Evolutionary conservation across 1,140 invertebrate species (phyloP).

Genomic region (Drosophila nigrodunni): DNA sequence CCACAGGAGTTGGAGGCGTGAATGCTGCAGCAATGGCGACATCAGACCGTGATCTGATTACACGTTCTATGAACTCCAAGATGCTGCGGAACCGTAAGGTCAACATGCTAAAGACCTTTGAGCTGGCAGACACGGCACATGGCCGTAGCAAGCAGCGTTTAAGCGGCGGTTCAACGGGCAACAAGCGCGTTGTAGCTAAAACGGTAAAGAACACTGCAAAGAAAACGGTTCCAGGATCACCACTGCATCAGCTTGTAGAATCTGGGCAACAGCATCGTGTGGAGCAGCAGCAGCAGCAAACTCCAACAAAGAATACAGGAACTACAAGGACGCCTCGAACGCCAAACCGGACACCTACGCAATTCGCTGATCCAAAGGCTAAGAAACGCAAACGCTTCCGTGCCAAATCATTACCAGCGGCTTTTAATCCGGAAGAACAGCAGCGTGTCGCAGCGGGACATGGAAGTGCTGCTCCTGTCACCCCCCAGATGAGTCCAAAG

Average conservation of each 20-base stretch:
- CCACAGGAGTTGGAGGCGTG: constrained; percentile 21
- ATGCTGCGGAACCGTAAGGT: constrained; percentile 69
- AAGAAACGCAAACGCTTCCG: constrained; percentile 7
- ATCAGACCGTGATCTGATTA: constrained; percentile 56
- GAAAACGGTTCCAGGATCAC: background rate
- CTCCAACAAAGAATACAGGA: background rate
- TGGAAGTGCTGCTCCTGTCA: background rate
- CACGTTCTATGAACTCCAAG: constrained; percentile 70
- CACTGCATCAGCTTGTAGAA: background rate
- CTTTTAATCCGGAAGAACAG: background rate
- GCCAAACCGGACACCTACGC: background rate
- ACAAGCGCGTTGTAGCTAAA: constrained; percentile 12
- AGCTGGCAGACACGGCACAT: constrained; percentile 47
- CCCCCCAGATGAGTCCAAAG: background rate
- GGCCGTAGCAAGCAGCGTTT: constrained; percentile 51
- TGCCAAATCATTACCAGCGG: constrained; percentile 41
- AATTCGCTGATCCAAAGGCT: background rate
- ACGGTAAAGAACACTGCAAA: constrained; percentile 12
- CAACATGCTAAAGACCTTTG: constrained; percentile 65
- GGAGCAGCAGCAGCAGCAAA: background rate
- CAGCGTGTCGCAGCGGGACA: background rate
- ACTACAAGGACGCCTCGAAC: background rate
- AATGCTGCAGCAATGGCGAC: background rate
- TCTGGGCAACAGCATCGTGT: background rate
- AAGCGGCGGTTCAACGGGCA: constrained; percentile 27